phyloP scores from a whole-genome alignment of 2,113 vertebrate species.

The Dasyornis broadbenti region DNA sequence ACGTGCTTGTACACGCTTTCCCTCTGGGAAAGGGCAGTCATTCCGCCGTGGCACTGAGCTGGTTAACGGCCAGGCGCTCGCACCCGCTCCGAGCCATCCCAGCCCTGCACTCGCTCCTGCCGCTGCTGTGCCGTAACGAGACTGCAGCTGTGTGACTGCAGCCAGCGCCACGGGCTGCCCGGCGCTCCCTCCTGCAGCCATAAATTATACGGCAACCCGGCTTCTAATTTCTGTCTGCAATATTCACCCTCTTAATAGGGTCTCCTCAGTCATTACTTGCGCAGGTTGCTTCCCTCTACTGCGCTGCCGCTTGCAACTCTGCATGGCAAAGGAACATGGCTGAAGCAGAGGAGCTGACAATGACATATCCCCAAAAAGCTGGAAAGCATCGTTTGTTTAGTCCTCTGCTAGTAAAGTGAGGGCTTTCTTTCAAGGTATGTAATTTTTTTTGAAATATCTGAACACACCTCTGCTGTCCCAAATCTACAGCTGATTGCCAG shows the following conservation, averaged over 20 bases:
- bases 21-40: not conserved
- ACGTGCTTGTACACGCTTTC: not conserved
- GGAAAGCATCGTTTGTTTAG: not conserved
- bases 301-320: not conserved
- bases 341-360: not conserved
- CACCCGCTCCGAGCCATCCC: not conserved
- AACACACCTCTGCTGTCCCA: not conserved
- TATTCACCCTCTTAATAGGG: not conserved
- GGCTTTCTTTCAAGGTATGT: not conserved
- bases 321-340: not conserved
- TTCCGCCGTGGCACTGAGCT: not conserved
- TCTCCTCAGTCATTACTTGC: not conserved
- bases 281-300: not conserved
- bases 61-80: not conserved
- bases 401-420: not conserved
- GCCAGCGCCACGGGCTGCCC: not conserved
- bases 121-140: not conserved
- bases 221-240: not conserved
- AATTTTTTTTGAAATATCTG: not conserved
- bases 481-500: not conserved
- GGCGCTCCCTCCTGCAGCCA: not conserved
- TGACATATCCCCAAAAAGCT: not conserved
- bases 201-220: not conserved
- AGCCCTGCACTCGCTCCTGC: not conserved
- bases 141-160: not conserved